These are phyloP conservation scores for Oreochromis tanganicae DNA, from an alignment of 2,113 vertebrate species.

Conservation along the genomic window DNA sequence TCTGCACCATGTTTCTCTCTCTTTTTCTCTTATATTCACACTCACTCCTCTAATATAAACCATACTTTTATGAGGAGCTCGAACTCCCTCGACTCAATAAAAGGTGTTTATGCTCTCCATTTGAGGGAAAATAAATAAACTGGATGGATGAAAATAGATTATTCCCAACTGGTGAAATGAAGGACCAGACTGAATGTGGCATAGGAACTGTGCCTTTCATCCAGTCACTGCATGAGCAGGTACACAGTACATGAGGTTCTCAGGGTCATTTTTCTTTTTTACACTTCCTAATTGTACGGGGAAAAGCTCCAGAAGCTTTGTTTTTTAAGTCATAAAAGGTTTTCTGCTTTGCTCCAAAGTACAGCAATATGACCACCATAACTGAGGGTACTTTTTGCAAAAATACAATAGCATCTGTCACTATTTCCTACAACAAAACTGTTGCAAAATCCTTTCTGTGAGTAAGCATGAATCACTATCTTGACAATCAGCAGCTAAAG, in stretches of 20 bases:
- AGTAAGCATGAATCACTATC: conserved; percentile 15
- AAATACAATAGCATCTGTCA: background rate
- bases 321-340: background rate
- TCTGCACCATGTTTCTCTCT: background rate
- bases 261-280: conserved; percentile 15
- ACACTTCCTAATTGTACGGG: conserved; percentile 16
- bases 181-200: background rate
- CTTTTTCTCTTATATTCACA: background rate
- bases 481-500: background rate
- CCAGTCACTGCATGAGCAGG: background rate
- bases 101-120: conserved; percentile 60
- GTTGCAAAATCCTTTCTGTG: conserved; percentile 7
- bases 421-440: background rate
- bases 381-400: background rate
- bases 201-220: conserved; percentile 15
- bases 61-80: conserved; percentile 43
- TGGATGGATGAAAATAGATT: conserved; percentile 42
- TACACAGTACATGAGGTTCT: conserved; percentile 22
- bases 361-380: background rate
- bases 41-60: conserved; percentile 40
- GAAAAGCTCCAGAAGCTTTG: background rate
- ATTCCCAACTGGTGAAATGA: conserved; percentile 24
- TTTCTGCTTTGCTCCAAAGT: background rate
- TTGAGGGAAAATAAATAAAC: conserved; percentile 41
- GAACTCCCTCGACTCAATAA: conserved; percentile 49